Conservation (phyloP, 2,888 invertebrate genomes). For the Eustalomyia histrio region DNA sequence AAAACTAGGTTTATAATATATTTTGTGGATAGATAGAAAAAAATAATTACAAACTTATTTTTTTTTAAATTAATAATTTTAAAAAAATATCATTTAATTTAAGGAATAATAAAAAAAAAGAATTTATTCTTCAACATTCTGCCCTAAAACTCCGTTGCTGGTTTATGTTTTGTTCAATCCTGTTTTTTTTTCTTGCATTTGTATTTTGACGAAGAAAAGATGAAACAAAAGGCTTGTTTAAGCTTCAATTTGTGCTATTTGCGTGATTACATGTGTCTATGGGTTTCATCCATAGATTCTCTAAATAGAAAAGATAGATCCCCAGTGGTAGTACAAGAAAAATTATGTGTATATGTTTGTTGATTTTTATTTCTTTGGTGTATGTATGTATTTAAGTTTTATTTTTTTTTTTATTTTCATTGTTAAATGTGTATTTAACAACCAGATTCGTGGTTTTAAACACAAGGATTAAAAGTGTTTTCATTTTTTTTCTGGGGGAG, state of each 20-base stretch:
- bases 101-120: too few species aligned
- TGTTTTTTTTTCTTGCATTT: constrained; percentile 14
- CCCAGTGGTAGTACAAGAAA: constrained; percentile 48
- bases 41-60: too few species aligned
- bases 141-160: background rate
- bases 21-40: too few species aligned
- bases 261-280: constrained; percentile 64
- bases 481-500: constrained; percentile 1
- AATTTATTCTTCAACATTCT: background rate
- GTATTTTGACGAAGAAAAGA: constrained; percentile 17
- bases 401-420: background rate
- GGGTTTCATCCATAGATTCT: constrained; percentile 45
- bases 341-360: constrained; percentile 15
- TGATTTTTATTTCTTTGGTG: background rate
- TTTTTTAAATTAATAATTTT: too few species aligned
- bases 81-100: too few species aligned
- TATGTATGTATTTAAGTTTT: constrained; percentile 5
- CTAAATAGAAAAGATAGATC: constrained; percentile 40
- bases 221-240: constrained; percentile 63
- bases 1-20: too few species aligned
- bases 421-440: constrained; percentile 40
- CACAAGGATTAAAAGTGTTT: constrained; percentile 36
- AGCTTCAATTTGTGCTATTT: constrained; percentile 65
- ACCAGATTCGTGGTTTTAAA: constrained; percentile 59
- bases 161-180: background rate